phyloP scores from a whole-genome alignment of 2,888 invertebrate genomes.

The Drosophila atripex region DNA sequence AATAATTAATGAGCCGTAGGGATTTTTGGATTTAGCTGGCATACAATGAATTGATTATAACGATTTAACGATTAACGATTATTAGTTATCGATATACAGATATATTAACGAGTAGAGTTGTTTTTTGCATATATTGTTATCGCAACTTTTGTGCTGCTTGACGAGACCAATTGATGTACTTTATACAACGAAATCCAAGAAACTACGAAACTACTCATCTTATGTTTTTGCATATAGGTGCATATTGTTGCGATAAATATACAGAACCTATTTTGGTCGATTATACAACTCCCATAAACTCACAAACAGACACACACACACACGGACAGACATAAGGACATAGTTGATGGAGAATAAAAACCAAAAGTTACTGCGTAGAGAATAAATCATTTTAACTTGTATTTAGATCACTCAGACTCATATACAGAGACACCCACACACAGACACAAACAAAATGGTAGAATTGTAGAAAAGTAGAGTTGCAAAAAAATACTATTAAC shows the following conservation, averaged over 20 bases:
- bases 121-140: slow-evolving; percentile 73
- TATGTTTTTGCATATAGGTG: slow-evolving; percentile 77
- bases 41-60: slow-evolving; percentile 68
- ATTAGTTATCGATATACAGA: slow-evolving; percentile 70
- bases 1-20: slow-evolving; percentile 64
- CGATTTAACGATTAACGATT: slow-evolving; percentile 45
- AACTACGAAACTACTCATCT: slow-evolving; percentile 56
- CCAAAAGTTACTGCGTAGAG: slow-evolving; percentile 62
- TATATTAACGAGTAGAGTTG: slow-evolving; percentile 66
- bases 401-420: slow-evolving; percentile 66
- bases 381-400: slow-evolving; percentile 72
- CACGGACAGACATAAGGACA: slow-evolving; percentile 25
- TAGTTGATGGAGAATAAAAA: slow-evolving; percentile 44
- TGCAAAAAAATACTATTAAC: slow-evolving; percentile 60
- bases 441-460: slow-evolving; percentile 45
- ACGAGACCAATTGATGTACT: slow-evolving; percentile 79
- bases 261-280: slow-evolving; percentile 62
- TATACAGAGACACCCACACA: slow-evolving; percentile 26
- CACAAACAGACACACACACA: slow-evolving; percentile 17
- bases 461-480: slow-evolving; percentile 71
- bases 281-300: slow-evolving; percentile 42
- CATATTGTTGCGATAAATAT: slow-evolving; percentile 68
- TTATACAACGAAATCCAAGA: slow-evolving; percentile 71
- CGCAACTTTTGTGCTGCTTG: slow-evolving; percentile 80
- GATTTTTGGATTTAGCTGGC: slow-evolving; percentile 74